Base-by-base conservation (phyloP, 1,140 invertebrate genomes). In the Heliothis virescens region DNA sequence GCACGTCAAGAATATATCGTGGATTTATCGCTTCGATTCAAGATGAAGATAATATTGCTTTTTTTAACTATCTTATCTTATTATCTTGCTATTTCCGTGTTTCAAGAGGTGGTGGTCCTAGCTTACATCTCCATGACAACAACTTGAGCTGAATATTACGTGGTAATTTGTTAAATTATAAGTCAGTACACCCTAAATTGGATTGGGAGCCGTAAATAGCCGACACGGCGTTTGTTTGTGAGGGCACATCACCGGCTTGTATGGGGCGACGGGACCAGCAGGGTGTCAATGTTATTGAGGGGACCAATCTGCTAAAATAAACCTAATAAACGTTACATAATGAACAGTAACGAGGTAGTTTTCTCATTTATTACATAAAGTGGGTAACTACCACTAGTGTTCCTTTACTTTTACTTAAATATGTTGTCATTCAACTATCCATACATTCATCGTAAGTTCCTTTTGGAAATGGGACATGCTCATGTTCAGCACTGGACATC, bases 131-230 rank as follows among this genome's bases (percentile, higher is more conserved):
- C 52, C 26, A n/a, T 57, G 29, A 12, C 69, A 41, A 71, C 21
- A 72, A 5, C 18, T 7, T 15, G 4, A 57, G n/a, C 3, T 15
- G 4, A n/a, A 41, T 55, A 34, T 65, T 63, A 73, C 48, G 74
- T 57, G 55, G 47, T 63, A 55, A 73, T 81, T 73, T 67, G 69
- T 48, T 65, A 18, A 82, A 79, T 81, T 83, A 79, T 83, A 81
- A 79, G 75, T 81, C 82, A 74, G 52, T 83, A 74, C 55, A 80
- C 73, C 73, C 71, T 69, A 72, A 69, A 74, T 78, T 63, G 59
- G 75, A 50, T 12, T 26, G 29, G 41, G 13, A 62, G 67, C 77
- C 65, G 21, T 79, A 87, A 85, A 85, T 85, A 87, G 80, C 82
- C 72, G 11, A 50, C 63, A 16, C 41, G 63, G 18, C 53, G 62